A percentile compares a stretch with the other conserved stretches of the same genome.
phyloP scores from a whole-genome alignment of 1,140 invertebrate species.

The Drosophila kurseongensis region DNA sequence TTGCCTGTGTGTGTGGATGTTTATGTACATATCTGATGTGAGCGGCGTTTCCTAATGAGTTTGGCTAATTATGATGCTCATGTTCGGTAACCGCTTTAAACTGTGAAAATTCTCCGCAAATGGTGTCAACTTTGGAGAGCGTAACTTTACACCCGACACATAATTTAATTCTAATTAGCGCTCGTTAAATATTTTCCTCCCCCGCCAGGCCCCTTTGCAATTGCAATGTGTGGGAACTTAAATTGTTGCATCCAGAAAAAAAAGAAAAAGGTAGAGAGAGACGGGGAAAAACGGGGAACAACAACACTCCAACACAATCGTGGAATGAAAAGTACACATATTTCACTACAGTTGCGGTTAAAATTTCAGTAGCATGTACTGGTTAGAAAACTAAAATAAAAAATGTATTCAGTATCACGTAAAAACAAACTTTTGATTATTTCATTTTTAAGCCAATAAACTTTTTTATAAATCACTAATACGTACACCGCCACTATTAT shows the following conservation, averaged over 20 bases:
- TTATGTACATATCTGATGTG: conserved; percentile 15
- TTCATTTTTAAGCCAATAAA: no score
- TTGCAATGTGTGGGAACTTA: conserved; percentile 69
- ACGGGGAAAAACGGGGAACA: conserved; percentile 47
- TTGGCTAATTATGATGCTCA: conserved; percentile 51
- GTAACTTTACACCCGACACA: conserved; percentile 10
- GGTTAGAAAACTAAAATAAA: no score
- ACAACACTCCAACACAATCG: conserved; percentile 13
- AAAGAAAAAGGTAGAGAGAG: background rate
- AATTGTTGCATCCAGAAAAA: conserved; percentile 62
- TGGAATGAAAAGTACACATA: conserved; percentile 14
- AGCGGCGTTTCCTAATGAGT: conserved; percentile 43
- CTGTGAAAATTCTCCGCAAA: conserved; percentile 27
- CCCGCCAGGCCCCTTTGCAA: conserved; percentile 1
- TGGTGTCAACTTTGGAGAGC: conserved; percentile 20
- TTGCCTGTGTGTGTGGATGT: conserved; percentile 9
- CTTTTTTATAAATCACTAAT: no score
- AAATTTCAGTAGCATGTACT: background rate
- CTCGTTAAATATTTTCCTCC: conserved; percentile 26
- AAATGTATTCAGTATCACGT: background rate
- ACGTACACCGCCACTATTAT: background rate
- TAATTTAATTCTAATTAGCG: conserved; percentile 64
- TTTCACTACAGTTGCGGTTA: background rate
- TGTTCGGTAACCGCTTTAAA: conserved; percentile 26
- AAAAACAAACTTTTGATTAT: no score